Conservation (phyloP, 2,113 vertebrate genomes). For the Merops nubicus region DNA sequence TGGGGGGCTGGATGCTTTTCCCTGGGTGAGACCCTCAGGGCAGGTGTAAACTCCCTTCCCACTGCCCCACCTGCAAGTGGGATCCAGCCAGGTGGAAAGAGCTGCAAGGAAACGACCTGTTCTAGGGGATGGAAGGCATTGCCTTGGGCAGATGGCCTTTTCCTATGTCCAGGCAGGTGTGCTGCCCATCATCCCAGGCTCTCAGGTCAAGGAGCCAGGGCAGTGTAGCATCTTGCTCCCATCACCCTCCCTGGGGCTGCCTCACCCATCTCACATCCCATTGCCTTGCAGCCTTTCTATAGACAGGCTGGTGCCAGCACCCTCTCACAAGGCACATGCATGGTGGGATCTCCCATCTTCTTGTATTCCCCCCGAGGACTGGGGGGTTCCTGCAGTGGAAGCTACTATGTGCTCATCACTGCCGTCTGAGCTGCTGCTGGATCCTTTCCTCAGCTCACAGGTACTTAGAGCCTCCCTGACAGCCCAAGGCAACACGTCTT, state of each 20-base stretch:
- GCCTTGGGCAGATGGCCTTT: fast-evolving
- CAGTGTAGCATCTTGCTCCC: neutral
- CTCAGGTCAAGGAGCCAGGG: neutral
- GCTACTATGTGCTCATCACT: neutral
- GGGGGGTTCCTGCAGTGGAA: neutral
- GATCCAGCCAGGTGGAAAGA: neutral
- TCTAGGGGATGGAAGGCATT: neutral
- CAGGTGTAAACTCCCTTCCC: neutral
- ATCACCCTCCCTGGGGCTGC: neutral
- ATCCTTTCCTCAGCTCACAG: neutral
- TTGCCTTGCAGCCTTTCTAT: neutral
- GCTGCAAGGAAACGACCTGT: neutral
- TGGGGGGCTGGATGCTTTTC: neutral
- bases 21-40: neutral
- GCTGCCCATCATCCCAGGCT: neutral
- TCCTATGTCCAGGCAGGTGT: neutral
- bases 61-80: fast-evolving
- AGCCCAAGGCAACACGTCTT: neutral
- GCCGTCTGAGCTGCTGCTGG: neutral
- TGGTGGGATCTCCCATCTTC: neutral
- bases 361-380: too few relatives aligned
- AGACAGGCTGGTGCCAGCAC: neutral
- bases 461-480: neutral
- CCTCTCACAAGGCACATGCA: neutral
- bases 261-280: neutral